Base-by-base conservation (phyloP, 2,113 vertebrate species). In the Stegostoma tigrinum region DNA sequence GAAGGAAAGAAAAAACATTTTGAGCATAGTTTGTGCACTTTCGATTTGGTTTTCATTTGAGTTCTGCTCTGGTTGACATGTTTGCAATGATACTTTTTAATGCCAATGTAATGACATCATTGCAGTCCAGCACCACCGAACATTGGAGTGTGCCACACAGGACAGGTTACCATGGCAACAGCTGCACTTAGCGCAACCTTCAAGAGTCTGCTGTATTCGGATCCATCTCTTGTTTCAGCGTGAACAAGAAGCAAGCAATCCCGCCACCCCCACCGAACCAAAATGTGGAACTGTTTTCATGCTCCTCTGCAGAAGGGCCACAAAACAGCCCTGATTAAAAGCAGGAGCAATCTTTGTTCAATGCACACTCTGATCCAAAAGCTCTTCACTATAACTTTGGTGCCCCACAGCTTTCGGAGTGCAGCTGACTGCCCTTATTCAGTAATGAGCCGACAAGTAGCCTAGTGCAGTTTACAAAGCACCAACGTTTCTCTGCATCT, bases 141-240 rank as follows among this genome's bases (percentile, higher is more conserved):
- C 34, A 66, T 19, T 30, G 48, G 45, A 61, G n/a, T 38, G 55
- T 38, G 89, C 38, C 61, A 91, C 55, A 61, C 89, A 66, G 55
- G 34, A 5, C 89, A 67, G 10, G 89, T 67, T 67, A 38, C 89
- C 61, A 66, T 93, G 89, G 64, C 89, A 93, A 93, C 89, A 38
- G 34, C 61, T 93, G 61, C 89, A 93, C 89, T 93, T 66, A 66
- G 61, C 66, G 61, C 89, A 93, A 38, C 89, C 89, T 93, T 93
- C 61, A 66, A 66, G 61, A 66, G 61, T 67, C 89, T 93, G 89
- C 61, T 38, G 6, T 23, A 10, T 23, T 93, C 89, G 66, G 89
- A 83, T 83, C 42, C 80, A 17, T 83, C n/a, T 38, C 80, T 83
- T 83, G 61, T 93, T 66, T 93, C 38, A 66, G 34, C 64, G 3